Evolutionary conservation across 2,888 invertebrate species (phyloP), one percentile per base, ranked within the genome.

Genomic region (Noctua janthina): DNA sequence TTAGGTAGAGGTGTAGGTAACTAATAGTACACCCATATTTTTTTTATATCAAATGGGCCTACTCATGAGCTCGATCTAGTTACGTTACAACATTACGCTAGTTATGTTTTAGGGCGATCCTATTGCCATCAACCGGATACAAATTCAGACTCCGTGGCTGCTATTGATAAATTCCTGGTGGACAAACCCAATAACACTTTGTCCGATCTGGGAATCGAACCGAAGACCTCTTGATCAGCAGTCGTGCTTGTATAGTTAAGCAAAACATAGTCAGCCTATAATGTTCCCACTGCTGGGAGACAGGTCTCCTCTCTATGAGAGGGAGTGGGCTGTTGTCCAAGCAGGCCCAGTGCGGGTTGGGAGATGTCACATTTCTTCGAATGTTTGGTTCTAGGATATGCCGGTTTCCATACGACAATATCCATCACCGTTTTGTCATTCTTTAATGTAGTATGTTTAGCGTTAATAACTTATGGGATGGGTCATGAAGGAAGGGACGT

Each of bases 381-480:
- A 23, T 67, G 10, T 5, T 23, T 23, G 1, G 20, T 66, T 39
- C 0, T 23, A 66, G 23, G 5, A 39, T 4, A 64, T 11, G 10
- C 20, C 4, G 20, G 4, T 66, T 66, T 66, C 23, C 39, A 1
- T 23, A 67, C 23, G 11, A 66, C 23, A 11, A 11, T 39, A 3
- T 66, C 11, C 39, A 23, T 23, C 66, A 66, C 6, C 6, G 39
- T 66, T 66, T 66, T 39, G 29, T 62, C 29, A 29, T 29, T 62
- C 15, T 59, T 59, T 59, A 66, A 23, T 67, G 17, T 54, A 29
- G 29, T 62, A 29, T 56, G 46, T n/a, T 51, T n/a, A 29, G 7
- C 29, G 13, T 75, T 56, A n/a, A 66, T 43, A 35, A 64, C 15
- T 74, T 59, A 74, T 56, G 4, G 51, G n/a, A 68, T 62, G 62